Base-by-base conservation (phyloP, 30 jellyfish, hydroid and myxozoan genomes). In the Cassiopea xamachana region DNA sequence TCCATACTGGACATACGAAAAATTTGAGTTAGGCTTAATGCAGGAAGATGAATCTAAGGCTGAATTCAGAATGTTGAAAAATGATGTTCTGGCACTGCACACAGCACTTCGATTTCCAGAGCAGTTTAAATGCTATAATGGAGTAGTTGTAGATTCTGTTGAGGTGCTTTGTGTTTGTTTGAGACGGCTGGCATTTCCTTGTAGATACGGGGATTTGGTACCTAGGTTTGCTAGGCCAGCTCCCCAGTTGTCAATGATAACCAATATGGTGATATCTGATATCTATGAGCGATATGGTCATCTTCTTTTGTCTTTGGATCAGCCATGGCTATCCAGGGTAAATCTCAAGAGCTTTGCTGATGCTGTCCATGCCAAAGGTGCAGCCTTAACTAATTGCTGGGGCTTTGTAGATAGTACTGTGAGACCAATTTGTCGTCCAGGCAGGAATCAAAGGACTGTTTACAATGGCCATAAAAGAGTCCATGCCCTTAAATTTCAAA, bases 391-490 rank as follows among this genome's bases (percentile, higher is more conserved):
- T 16, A 81, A 81, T 43, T 81, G 90, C 80, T 61, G 90, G 82
- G 90, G 90, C 44, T 81, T 81, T 51, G 44, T 81, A 6, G 90
- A 81, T 47, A 1, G 90, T 14, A 81, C 80, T 2, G 79, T 81
- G 60, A 60, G 82, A 43, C 90, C 90, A 59, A 81, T 81, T 18
- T 81, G 90, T 51, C 68, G 80, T 51, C 90, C 90, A 18, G 19
- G 45, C 48, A 43, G 48, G 61, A 45, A 68, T 27, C 90, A 81
- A 62, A 60, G 90, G 67, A 62, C 61, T 60, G 90, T 81, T 2
- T 81, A 81, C 90, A 81, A 81, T 81, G 90, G 90, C 50, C 90
- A 81, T 81, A 81, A 81, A 47, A 48, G 90, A 77, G 80, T 61
- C 13, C 71, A 81, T 81, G 90, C 81, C 9, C 70, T 81, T 18